Evolutionary conservation across 2,113 vertebrate genomes (phyloP).

Genomic region (Stictonetta naevosa): DNA sequence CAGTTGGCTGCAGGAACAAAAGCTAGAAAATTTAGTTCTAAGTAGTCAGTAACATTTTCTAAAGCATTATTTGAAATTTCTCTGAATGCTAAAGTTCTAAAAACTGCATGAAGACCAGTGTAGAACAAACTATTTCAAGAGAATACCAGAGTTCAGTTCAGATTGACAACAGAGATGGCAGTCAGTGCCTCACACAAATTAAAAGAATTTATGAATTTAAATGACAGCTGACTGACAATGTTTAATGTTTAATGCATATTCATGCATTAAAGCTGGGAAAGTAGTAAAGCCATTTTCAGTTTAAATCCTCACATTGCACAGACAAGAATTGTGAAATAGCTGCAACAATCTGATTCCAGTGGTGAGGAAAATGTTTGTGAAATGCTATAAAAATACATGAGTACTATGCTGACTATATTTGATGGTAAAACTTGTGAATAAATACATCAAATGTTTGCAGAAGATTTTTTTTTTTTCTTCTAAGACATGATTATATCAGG

Average conservation of each 20-base stretch:
- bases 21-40: background rate
- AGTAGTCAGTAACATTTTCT: background rate
- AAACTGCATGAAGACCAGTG: background rate
- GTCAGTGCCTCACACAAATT: background rate
- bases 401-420: background rate
- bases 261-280: background rate
- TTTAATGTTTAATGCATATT: too few species aligned
- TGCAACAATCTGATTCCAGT: conserved; percentile 4
- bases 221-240: conserved; percentile 1
- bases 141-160: background rate
- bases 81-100: background rate
- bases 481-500: conserved; percentile 5
- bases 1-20: background rate
- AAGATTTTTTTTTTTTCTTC: background rate
- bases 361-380: conserved; percentile 6
- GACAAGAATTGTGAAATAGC: conserved; percentile 33
- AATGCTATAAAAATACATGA: background rate
- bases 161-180: background rate
- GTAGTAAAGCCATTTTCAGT: conserved; percentile 15
- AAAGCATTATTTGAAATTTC: background rate
- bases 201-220: background rate
- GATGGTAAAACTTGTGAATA: conserved; percentile 35
- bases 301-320: conserved; percentile 22
- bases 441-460: conserved; percentile 30
- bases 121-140: background rate